Percentiles rank a stretch among this genome's conserved stretches.
These are phyloP conservation scores for Podotricha telesiphe DNA, from an alignment of 2,888 invertebrate species.

Conservation along the genomic window DNA sequence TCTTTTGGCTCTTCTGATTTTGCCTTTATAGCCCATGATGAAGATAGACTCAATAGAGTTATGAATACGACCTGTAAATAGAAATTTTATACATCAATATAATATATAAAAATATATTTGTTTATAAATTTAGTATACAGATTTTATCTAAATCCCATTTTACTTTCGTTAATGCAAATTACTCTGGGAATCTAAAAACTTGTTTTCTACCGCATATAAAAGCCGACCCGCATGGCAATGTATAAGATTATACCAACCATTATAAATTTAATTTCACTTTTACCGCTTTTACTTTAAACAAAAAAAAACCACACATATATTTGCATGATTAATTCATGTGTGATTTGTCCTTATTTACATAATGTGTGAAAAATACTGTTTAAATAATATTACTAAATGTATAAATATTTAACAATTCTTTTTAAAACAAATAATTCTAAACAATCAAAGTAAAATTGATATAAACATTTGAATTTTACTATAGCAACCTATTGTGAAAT, in stretches of 20 bases:
- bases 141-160: conserved; percentile 41
- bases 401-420: no score
- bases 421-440: no score
- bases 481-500: no score
- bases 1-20: conserved; percentile 69
- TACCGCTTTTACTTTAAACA: conserved; percentile 73
- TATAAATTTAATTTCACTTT: conserved; percentile 78
- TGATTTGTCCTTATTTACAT: conserved; percentile 24
- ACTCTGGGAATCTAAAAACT: conserved; percentile 55
- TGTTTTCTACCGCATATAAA: conserved; percentile 46
- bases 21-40: conserved; percentile 65
- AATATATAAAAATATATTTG: not conserved
- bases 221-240: conserved; percentile 71
- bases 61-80: conserved; percentile 70
- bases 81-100: not conserved
- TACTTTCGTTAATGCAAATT: conserved; percentile 56
- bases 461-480: no score
- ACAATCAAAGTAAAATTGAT: no score
- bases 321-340: conserved; percentile 39
- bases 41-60: conserved; percentile 66
- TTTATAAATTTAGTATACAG: not conserved
- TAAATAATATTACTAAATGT: not conserved
- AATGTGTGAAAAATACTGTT: no score
- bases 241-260: conserved; percentile 71
- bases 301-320: conserved; percentile 42